Evolutionary conservation across 1,140 invertebrate genomes (phyloP).

Genomic region (Bombus difficillimus): DNA sequence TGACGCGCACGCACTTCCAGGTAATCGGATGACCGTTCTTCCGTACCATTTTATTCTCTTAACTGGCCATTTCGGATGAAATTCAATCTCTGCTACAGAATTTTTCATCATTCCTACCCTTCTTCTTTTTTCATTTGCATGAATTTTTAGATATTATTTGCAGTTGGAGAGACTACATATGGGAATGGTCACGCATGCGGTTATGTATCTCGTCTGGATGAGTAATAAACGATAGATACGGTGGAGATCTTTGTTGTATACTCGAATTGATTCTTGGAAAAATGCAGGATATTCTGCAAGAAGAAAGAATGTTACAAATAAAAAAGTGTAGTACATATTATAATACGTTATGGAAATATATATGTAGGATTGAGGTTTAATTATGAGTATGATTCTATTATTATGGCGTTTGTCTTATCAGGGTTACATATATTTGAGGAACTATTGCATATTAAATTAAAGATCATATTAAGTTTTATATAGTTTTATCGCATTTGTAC

Average conservation of each 20-base stretch:
- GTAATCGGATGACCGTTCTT: conserved; percentile 50
- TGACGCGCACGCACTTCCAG: conserved; percentile 51
- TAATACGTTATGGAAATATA: not conserved
- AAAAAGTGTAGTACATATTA: not conserved
- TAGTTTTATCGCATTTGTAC: not conserved
- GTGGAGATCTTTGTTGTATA: not conserved
- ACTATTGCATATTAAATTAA: not conserved
- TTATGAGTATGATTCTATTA: not conserved
- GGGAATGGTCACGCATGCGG: not conserved
- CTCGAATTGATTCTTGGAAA: not conserved
- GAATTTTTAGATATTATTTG: not conserved
- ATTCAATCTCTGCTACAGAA: not conserved
- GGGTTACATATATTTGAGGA: not conserved
- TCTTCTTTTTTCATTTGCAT: not conserved
- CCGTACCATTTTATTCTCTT: not conserved
- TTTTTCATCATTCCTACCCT: not conserved
- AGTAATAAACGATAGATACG: no score
- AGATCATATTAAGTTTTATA: not conserved
- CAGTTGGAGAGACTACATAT: not conserved
- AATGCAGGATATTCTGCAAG: not conserved
- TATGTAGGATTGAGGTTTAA: not conserved
- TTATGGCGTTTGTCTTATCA: not conserved
- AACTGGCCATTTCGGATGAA: not conserved
- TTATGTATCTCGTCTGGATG: not conserved
- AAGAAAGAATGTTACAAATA: not conserved